Evolutionary conservation across 2,888 invertebrate genomes (phyloP), one percentile per base, ranked within the genome.

Genomic region (Cerastoderma edule): DNA sequence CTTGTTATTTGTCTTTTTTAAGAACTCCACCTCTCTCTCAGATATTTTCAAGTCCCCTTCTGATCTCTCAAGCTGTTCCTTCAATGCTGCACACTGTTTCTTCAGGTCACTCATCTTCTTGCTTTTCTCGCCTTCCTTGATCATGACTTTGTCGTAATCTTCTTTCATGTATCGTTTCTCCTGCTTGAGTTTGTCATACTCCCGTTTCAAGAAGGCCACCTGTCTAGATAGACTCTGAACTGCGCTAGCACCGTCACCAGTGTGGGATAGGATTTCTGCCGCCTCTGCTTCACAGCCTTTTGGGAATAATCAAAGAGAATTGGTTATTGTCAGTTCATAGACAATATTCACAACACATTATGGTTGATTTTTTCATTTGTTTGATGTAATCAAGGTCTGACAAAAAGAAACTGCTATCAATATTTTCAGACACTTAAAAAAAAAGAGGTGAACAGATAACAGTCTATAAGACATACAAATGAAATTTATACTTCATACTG

Each of bases 131-230:
- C 80, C 72, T 24, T 83, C 78, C 39, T 85, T 85, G 32, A 85
- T 57, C 65, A 83, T 84, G 24, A 83, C 75, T 22, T 68, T 68
- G 19, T 89, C 87, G 46, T 79, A 76, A 39, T 88, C 83, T 8
- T 89, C 87, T 54, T 86, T 86, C 22, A 88, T 56, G 1, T 77
- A 70, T 70, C 85, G 83, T 71, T 88, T 88, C 28, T 90, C 89
- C 16, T 73, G 54, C 71, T 88, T 87, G 10, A 87, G 80, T 67
- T 88, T 83, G 68, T 87, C 87, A 35, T 88, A 89, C 75, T 91
- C 91, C 16, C 89, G 80, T 69, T 91, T 89, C 30, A 91, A 72
- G 8, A 91, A 87, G 22, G 85, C 83, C 28, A 89, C 85, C 71
- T 90, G 88, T 27, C 86, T 85, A 1, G 89, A 85, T 24, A 91